Evolutionary conservation across 2,113 vertebrate species (phyloP), one percentile per base, ranked within the genome.

Genomic region (Hippopotamus amphibius): DNA sequence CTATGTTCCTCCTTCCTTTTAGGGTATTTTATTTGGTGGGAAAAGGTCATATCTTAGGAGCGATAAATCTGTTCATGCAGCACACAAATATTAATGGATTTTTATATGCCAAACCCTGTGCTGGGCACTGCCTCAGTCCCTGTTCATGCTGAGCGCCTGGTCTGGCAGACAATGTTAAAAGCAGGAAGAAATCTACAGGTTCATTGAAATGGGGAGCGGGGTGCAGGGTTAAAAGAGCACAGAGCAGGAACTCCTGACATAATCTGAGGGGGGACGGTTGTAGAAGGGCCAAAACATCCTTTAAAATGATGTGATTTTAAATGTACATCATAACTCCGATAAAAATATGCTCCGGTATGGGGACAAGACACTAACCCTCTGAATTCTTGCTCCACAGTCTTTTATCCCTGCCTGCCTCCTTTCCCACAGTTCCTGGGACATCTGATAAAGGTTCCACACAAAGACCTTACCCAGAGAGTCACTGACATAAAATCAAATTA

Each of bases 71-170:
- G 82, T 80, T 50, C 65, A 41, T 6, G 37, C 46, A 80, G 53
- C 84, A 37, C 26, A 61, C 65, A 83, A 48, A 61, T 7, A 68
- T 33, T 28, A 46, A 24, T 17, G 21, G 17, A 68, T 72, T 74
- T 65, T 59, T n/a, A 19, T 4, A 30, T 4, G 46, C 24, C 28
- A 80, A 57, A 66, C 6, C 7, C 46, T 7, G 2, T 2, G 9
- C 86, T 74, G 72, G 57, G 55, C 76, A 33, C 65, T 11, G 46
- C 24, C 30, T 84, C 19, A 6, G 48, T 26, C 28, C 7, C 7
- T 0, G 0, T 61, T 43, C n/a, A 4, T 37, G 16, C 2, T 14
- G 26, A 76, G 21, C 14, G 43, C 21, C 10, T 10, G 16, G 17
- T 30, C 93, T 46, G 46, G 37, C 30, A 69, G 55, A 26, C 2